Percentiles rank a stretch among this genome's conserved stretches.
These are phyloP conservation scores for Epizoanthus rinbou DNA, from an alignment of 92 coral and sea anemone species.

Conservation along the genomic window DNA sequence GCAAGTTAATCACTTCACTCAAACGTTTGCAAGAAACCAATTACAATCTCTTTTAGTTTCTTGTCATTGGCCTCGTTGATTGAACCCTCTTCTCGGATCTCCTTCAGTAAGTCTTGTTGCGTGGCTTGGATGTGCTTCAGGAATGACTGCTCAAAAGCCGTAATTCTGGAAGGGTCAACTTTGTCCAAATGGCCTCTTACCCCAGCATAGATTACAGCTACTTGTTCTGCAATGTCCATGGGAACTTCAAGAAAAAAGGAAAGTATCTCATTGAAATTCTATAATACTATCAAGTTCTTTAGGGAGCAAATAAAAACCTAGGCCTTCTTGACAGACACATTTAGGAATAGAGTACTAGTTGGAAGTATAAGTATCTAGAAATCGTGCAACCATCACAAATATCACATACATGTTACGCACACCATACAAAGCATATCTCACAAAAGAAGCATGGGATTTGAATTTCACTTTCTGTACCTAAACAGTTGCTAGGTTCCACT, in stretches of 20 bases:
- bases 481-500: neutral
- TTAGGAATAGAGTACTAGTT: too few relatives aligned
- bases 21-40: conserved; percentile 85
- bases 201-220: conserved; percentile 98
- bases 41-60: conserved; percentile 88
- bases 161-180: conserved; percentile 93
- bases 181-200: conserved; percentile 99
- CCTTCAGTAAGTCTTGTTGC: conserved; percentile 87
- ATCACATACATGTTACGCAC: neutral
- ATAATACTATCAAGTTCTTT: neutral
- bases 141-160: conserved; percentile 96
- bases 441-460: too few relatives aligned
- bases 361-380: too few relatives aligned
- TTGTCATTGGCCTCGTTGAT: conserved; percentile 94
- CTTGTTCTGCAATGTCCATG: conserved; percentile 99
- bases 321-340: too few relatives aligned
- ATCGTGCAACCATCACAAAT: too few relatives aligned
- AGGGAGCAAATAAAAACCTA: too few relatives aligned
- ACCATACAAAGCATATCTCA: too few relatives aligned
- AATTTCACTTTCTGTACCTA: too few relatives aligned
- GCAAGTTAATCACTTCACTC: conserved; percentile 58
- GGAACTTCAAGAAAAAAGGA: conserved; percentile 65
- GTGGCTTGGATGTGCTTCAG: conserved; percentile 91
- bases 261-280: neutral
- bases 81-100: conserved; percentile 88